These are phyloP conservation scores for Anguilla japonica DNA, from an alignment of 2,113 vertebrate species.

Conservation along the genomic window DNA sequence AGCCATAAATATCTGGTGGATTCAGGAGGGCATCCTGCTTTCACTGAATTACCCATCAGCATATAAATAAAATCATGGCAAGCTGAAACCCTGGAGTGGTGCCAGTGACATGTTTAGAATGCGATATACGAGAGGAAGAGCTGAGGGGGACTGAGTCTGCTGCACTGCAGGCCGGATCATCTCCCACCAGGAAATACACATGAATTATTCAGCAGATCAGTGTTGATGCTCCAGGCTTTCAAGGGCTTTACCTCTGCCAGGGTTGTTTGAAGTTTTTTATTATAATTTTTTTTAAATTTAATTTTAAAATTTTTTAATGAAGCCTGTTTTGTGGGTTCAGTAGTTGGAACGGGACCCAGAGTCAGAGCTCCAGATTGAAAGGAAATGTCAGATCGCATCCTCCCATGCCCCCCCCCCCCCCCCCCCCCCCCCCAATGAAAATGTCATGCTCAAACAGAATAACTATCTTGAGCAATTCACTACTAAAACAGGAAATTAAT, in stretches of 20 bases:
- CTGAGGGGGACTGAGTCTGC: constrained; percentile 19
- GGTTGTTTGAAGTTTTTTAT: constrained; percentile 37
- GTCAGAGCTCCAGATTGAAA: no score
- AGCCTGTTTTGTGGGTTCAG: constrained; percentile 27
- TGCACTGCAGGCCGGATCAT: constrained; percentile 44
- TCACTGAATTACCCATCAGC: background rate
- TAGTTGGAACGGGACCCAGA: background rate
- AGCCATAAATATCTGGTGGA: no score
- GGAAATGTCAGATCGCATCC: no score
- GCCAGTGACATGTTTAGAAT: background rate
- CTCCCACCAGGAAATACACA: constrained; percentile 47
- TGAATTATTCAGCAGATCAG: constrained; percentile 64
- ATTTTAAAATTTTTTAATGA: constrained; percentile 55
- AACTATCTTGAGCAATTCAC: no score
- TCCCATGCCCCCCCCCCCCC: no score
- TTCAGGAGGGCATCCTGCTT: background rate
- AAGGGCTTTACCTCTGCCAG: constrained; percentile 49
- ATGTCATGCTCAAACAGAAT: background rate
- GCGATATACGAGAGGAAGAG: background rate
- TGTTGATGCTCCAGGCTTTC: constrained; percentile 67
- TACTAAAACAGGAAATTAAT: background rate
- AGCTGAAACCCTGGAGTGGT: background rate
- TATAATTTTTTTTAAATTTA: background rate
- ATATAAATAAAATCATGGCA: background rate
- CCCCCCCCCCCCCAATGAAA: no score